A percentile compares a stretch with the other conserved stretches of the same genome.
Evolutionary conservation across 2,888 invertebrate species (phyloP).

Genomic region (Nephrotoma flavescens): DNA sequence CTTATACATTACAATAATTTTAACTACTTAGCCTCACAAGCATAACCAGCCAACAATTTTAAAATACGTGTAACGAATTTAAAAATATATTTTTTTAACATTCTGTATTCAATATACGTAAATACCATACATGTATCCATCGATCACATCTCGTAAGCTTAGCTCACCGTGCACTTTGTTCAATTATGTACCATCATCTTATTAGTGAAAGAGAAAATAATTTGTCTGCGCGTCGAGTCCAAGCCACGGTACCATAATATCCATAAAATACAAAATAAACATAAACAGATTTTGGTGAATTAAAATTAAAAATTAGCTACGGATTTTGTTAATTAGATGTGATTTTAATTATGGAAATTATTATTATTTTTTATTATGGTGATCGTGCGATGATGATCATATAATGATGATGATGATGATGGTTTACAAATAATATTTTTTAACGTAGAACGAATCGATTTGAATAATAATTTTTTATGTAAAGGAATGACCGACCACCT

Average conservation of each 20-base stretch:
- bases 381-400: neutral
- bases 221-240: neutral
- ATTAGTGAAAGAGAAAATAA: neutral
- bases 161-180: neutral
- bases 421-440: neutral
- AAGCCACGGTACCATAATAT: neutral
- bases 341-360: neutral
- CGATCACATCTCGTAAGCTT: neutral
- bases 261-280: neutral
- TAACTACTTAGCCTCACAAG: too few relatives aligned
- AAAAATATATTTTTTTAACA: neutral
- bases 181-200: neutral
- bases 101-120: neutral
- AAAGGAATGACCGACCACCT: neutral
- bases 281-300: neutral
- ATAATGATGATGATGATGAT: neutral
- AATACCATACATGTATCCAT: neutral
- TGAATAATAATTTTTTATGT: neutral
- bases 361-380: neutral
- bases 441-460: neutral
- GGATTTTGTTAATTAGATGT: neutral
- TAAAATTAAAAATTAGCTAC: neutral
- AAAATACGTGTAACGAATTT: neutral
- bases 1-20: neutral
- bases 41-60: neutral